Evolutionary conservation across 2,797 vertebrate genomes (phyloP), one percentile per base, ranked within the genome.

Genomic region (Synaphobranchus kaupii): DNA sequence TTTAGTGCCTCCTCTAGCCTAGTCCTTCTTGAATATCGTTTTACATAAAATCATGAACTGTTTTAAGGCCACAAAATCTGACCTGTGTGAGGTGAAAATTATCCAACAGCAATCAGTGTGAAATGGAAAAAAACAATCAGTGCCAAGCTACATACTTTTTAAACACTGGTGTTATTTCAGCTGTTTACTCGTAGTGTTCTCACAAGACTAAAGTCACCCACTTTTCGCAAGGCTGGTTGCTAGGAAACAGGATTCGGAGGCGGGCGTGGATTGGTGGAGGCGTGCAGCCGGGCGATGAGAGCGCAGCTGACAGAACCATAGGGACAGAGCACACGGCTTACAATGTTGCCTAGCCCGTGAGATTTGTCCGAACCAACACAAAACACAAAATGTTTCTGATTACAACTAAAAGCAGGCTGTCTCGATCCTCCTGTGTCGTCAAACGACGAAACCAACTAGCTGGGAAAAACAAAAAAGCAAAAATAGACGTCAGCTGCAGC

Each of bases 181-280:
- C 92, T 86, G 88, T 95, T 94, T 94, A 93, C 95, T 93, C 92
- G 68, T 80, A 82, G 58, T 84, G 82, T 44, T 82, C 86, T 85
- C 68, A 31, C 68, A 84, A 60, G 78, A 92, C 88, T 92, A 91
- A 88, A 87, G 91, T 91, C 92, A 92, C 92, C 92, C 91, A 89
- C 25, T 91, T 91, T 93, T 91, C 88, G 90, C 92, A 93, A 91
- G 87, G 92, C 80, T 81, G 86, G 97, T 98, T 97, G 97, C 97
- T 95, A 97, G 93, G 97, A 94, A 98, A 97, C 97, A 93, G 91
- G 94, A 92, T 95, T 96, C 94, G 89, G 93, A 87, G 90, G 91
- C 90, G 85, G 91, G 90, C 87, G 50, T 89, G 87, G 94, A 96
- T 96, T 95, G 95, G 93, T 92, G 91, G 94, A 92, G 89, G 90